Conservation (phyloP, 2,113 vertebrate species). For the Sinocyclocheilus maitianheensis region DNA sequence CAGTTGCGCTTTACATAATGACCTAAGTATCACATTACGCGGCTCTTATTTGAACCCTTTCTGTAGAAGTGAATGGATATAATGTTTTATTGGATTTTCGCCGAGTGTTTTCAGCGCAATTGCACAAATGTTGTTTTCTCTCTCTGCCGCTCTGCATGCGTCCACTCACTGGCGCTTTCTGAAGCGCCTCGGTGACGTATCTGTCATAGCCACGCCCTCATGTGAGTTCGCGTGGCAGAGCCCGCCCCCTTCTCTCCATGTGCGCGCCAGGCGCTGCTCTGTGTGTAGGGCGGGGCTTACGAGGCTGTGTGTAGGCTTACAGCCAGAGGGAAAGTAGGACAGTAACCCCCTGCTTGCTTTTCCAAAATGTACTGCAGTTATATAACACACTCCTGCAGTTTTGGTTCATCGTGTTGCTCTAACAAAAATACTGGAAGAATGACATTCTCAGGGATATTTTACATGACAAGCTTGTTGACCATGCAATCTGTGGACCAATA, state of each 20-base stretch:
- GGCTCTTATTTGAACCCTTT: neutral
- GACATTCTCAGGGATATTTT: neutral
- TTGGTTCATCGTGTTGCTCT: neutral
- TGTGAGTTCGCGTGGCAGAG: conserved; percentile 42
- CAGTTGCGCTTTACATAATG: conserved; percentile 68
- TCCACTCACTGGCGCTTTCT: conserved; percentile 47
- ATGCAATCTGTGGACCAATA: neutral
- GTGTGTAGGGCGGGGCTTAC: conserved; percentile 27
- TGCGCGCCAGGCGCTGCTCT: conserved; percentile 67
- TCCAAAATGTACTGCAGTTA: conserved; percentile 65
- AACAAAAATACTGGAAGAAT: no score
- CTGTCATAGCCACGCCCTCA: conserved; percentile 45
- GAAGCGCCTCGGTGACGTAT: conserved; percentile 73
- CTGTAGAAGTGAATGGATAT: no score
- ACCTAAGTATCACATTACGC: conserved; percentile 66
- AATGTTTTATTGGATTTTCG: neutral
- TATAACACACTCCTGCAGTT: conserved; percentile 59
- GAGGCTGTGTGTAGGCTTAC: neutral
- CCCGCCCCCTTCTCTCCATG: conserved; percentile 74
- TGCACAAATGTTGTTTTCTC: conserved; percentile 11
- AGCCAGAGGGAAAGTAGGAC: conserved; percentile 71
- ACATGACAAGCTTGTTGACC: neutral
- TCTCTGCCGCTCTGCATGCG: neutral
- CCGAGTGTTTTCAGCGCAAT: neutral
- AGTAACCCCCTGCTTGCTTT: conserved; percentile 59